Base-by-base conservation (phyloP, 2,113 vertebrate genomes). In the Syngnathus floridae region DNA sequence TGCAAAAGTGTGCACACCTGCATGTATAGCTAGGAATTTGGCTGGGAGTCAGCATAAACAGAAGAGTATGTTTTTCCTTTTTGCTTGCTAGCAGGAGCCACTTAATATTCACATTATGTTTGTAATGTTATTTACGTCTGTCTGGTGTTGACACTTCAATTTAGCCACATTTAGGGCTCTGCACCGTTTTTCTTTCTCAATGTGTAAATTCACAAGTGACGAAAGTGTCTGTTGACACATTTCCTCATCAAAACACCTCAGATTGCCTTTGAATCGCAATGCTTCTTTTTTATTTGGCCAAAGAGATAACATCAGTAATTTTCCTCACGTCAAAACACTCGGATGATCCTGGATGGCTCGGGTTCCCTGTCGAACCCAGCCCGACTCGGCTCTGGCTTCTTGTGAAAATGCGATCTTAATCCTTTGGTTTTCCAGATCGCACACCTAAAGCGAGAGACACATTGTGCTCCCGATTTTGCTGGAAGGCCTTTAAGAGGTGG, bases 361-460 rank as follows among this genome's bases (percentile, higher is more conserved):
- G 45, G 65, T 55, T 74, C 26, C 55, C 62, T 12, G 56, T 66
- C 76, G 45, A 71, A 43, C 73, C 73, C 78, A 41, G 69, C 49
- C 13, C 5, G 45, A 62, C 54, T 67, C 58, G 37, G 0, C 41
- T 48, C 48, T 0, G 40, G 17, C 37, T 51, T 35, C 38, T 41
- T 61, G 52, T 37, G 65, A 67, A 57, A 73, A 62, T 11, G 3
- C 41, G 65, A 14, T 62, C 65, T 71, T 86, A 87, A 86, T 89
- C 82, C 40, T 43, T 41, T 43, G 11, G 12, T 78, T 78, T 78
- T 62, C 49, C 13, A 72, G 82, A 65, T 87, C 80, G 83, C 57
- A 52, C 64, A 72, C 31, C 65, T 49, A 63, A 37, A 57, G 64
- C 66, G 62, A 54, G 62, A 68, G 57, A 51, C 69, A 66, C 73